Evolutionary conservation across 1,140 invertebrate species (phyloP).

Genomic region (Trypoxylus dichotomus): DNA sequence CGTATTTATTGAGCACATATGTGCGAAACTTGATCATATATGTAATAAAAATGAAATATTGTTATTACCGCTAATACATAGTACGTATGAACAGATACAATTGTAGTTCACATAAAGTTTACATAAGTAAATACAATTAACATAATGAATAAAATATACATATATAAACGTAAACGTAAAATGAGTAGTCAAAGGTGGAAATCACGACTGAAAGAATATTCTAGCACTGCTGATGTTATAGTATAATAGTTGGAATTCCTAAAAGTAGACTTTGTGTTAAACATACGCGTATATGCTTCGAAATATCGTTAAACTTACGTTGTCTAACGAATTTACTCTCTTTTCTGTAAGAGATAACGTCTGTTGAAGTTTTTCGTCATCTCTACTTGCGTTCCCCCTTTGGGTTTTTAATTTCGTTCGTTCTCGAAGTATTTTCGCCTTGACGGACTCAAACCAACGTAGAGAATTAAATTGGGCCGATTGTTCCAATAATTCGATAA

Average conservation of each 20-base stretch:
- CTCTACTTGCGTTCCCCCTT: constrained; percentile 53
- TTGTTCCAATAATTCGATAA: constrained; percentile 71
- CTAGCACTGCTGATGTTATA: constrained; percentile 91
- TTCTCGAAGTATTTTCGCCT: constrained; percentile 70
- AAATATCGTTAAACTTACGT: constrained; percentile 54
- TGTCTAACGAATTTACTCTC: constrained; percentile 77
- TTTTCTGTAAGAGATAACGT: constrained; percentile 90
- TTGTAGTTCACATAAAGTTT: neutral
- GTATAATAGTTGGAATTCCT: constrained; percentile 89
- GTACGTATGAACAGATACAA: neutral
- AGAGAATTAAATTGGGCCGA: constrained; percentile 86
- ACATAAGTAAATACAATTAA: too few species aligned
- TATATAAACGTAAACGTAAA: neutral
- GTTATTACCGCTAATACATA: too few species aligned
- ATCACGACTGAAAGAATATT: constrained; percentile 76
- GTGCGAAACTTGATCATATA: too few species aligned
- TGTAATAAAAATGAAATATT: too few species aligned
- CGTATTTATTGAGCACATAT: too few species aligned
- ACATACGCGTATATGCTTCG: neutral
- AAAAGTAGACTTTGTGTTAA: constrained; percentile 39
- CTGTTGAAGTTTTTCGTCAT: constrained; percentile 88
- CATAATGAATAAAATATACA: neutral
- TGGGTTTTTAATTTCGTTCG: constrained; percentile 61
- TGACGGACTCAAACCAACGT: constrained; percentile 93
- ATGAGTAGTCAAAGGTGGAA: neutral